A percentile compares a stretch with the other conserved stretches of the same genome.
These are phyloP conservation scores for Bellardia pandia DNA, from an alignment of 2,888 invertebrate species.

Conservation along the genomic window DNA sequence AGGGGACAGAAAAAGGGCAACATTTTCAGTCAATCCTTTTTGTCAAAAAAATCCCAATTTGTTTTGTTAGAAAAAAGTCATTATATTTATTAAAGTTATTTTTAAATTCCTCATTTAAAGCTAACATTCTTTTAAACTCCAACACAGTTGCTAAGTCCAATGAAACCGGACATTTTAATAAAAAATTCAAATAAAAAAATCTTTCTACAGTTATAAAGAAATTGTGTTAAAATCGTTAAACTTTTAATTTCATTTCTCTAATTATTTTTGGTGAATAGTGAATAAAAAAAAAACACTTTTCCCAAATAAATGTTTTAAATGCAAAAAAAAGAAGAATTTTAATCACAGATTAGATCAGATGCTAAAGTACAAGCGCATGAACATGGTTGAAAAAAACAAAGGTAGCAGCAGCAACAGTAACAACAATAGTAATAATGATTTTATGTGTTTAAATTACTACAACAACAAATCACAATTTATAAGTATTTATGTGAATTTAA, in stretches of 20 bases:
- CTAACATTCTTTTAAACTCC: neutral
- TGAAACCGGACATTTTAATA: conserved; percentile 25
- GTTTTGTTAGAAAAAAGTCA: no score
- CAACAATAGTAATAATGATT: conserved; percentile 39
- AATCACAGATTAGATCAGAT: conserved; percentile 71
- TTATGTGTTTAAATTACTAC: conserved; percentile 52
- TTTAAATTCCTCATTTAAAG: no score
- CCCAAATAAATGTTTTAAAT: conserved; percentile 54
- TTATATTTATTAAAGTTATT: no score
- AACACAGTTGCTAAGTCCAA: neutral
- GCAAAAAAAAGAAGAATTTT: neutral
- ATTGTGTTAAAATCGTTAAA: conserved; percentile 69
- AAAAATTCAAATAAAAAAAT: conserved; percentile 17
- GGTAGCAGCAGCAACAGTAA: conserved; percentile 37
- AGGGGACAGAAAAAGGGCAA: no score
- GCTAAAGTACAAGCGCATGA: conserved; percentile 66
- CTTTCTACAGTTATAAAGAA: conserved; percentile 36
- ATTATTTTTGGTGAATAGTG: neutral
- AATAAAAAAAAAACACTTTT: conserved; percentile 71
- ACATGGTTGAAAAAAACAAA: conserved; percentile 19
- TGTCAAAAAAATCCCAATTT: no score
- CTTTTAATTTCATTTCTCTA: conserved; percentile 71
- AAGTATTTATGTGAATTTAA: conserved; percentile 31
- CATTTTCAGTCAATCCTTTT: no score
- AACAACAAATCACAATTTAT: conserved; percentile 44